These are phyloP conservation scores for Chionis minor DNA, from an alignment of 2,113 vertebrate species.

Conservation along the genomic window DNA sequence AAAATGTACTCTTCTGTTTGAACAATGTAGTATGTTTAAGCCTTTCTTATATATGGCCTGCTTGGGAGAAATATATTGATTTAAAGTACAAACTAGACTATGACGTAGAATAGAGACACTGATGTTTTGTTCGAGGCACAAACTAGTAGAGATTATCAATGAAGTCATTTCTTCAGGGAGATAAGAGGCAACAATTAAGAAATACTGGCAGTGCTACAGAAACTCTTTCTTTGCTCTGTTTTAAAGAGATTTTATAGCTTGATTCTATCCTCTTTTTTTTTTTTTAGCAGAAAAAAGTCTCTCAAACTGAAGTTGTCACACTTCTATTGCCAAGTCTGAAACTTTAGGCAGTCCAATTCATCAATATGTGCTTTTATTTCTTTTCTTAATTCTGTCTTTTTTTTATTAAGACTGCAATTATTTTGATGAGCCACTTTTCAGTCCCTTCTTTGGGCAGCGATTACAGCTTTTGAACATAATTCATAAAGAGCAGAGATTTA, in stretches of 20 bases:
- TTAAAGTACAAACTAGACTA: neutral
- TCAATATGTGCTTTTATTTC: neutral
- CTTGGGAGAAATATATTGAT: neutral
- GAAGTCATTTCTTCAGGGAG: neutral
- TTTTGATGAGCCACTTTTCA: neutral
- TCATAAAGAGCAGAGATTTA: neutral
- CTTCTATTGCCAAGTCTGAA: neutral
- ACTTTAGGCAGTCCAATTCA: neutral
- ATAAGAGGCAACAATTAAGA: neutral
- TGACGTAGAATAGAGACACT: neutral
- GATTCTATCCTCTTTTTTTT: neutral
- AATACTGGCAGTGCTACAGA: neutral
- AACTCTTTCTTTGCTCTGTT: neutral
- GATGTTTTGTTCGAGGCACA: neutral
- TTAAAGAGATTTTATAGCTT: neutral
- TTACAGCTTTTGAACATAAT: neutral
- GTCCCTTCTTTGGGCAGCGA: neutral
- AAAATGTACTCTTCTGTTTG: neutral
- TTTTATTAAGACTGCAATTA: neutral
- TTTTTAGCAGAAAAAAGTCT: neutral
- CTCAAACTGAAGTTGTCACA: neutral
- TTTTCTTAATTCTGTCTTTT: neutral
- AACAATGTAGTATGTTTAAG: neutral
- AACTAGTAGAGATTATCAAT: neutral
- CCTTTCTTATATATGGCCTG: neutral